These are phyloP conservation scores for Myotis pilosus DNA, from an alignment of 2,797 vertebrate genomes.

Conservation along the genomic window DNA sequence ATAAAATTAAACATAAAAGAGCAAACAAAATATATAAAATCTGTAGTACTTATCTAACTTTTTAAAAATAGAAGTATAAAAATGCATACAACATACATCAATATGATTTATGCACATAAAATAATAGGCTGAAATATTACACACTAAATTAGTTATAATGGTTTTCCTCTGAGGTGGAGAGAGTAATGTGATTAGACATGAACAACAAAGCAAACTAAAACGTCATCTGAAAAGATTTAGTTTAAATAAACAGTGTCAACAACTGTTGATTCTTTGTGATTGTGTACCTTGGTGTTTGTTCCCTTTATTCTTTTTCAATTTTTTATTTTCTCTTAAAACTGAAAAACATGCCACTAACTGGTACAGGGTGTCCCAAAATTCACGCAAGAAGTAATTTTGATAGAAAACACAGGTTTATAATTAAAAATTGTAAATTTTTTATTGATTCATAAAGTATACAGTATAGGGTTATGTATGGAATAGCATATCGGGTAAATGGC, in stretches of 20 bases:
- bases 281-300: not conserved
- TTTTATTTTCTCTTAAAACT: not conserved
- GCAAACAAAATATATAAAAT: not conserved
- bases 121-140: not conserved
- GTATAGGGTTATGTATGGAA: too few species aligned
- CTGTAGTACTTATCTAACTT: not conserved
- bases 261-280: not conserved
- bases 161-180: not conserved
- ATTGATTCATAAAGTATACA: too few species aligned
- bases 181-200: not conserved
- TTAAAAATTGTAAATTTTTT: too few species aligned
- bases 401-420: too few species aligned
- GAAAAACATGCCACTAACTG: not conserved
- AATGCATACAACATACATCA: not conserved
- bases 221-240: not conserved
- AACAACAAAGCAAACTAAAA: not conserved
- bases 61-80: not conserved
- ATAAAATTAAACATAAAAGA: not conserved
- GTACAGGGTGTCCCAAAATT: not conserved
- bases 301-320: not conserved
- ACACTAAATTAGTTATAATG: not conserved
- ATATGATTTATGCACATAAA: not conserved
- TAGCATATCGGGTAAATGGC: too few species aligned
- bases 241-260: not conserved
- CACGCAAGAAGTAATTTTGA: too few species aligned